Evolutionary conservation across 2,113 vertebrate species (phyloP), one percentile per base, ranked within the genome.

Genomic region (Corythoichthys intestinalis): DNA sequence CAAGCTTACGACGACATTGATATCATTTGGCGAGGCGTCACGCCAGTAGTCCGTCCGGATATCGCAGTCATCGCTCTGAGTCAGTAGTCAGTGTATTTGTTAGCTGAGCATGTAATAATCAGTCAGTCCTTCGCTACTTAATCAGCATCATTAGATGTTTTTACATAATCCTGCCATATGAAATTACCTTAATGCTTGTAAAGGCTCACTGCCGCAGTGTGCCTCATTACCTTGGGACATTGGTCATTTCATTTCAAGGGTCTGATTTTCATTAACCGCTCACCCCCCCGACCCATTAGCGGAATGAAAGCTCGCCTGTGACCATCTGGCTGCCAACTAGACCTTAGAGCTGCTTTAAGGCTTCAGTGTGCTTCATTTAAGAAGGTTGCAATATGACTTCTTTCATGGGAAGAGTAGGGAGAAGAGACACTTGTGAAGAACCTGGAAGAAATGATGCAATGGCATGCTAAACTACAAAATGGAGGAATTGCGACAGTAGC

Each of bases 191-290:
- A 80, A 81, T 86, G 90, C 88, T 71, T 84, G 87, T 90, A 83
- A 83, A 84, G 78, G 79, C 83, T 70, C 37, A 66, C 79, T 58
- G 75, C 69, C 48, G 79, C 86, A 82, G 75, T 82, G 80, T 74
- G 82, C 86, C 83, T 91, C 88, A 90, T 92, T 90, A 85, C 85
- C 86, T 88, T 82, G 74, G 82, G 84, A 88, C 82, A 85, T 86
- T 86, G 91, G 88, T 90, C 89, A 90, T 89, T 91, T 87, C 84
- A 90, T 92, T 91, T 90, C 90, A 89, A 88, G 86, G 85, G 71
- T 78, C 72, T 88, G 88, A 84, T 91, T 92, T 92, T 92, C 91
- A 92, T 92, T 90, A 91, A 87, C 87, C 82, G 77, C 81, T 47
- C 4, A 14, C 69, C 75, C 82, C 83, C 76, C 82, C 73, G 70